Percentiles rank a stretch among this genome's conserved stretches.
These are phyloP conservation scores for Drosophila nr. perissopoda DNA, from an alignment of 2,888 invertebrate species.

Conservation along the genomic window DNA sequence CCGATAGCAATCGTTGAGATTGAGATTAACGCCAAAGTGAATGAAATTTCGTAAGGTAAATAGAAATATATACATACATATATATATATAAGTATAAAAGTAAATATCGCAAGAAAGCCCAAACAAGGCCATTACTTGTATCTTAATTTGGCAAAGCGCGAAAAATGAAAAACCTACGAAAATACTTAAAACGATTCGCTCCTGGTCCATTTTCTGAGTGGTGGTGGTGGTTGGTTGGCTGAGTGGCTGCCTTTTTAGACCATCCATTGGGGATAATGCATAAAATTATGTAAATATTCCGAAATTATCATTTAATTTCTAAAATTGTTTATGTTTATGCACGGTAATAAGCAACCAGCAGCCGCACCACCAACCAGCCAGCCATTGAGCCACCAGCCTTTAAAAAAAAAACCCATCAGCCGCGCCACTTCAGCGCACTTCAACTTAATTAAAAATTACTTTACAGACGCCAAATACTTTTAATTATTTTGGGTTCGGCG, in stretches of 20 bases:
- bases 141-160: slow-evolving; percentile 48
- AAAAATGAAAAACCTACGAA: slow-evolving; percentile 37
- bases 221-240: neutral
- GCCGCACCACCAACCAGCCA: slow-evolving; percentile 14
- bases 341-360: slow-evolving; percentile 72
- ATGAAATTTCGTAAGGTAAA: slow-evolving; percentile 60
- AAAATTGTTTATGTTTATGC: slow-evolving; percentile 79
- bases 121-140: slow-evolving; percentile 21
- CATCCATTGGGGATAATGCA: slow-evolving; percentile 65
- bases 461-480: slow-evolving; percentile 80
- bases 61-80: slow-evolving; percentile 11
- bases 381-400: slow-evolving; percentile 30
- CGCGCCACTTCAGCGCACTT: slow-evolving; percentile 64
- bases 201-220: neutral
- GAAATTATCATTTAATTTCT: slow-evolving; percentile 77
- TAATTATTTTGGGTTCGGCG: slow-evolving; percentile 79
- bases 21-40: slow-evolving; percentile 59
- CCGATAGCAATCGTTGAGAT: slow-evolving; percentile 72
- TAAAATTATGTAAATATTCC: slow-evolving; percentile 77
- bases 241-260: slow-evolving; percentile 22
- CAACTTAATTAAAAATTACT: slow-evolving; percentile 80
- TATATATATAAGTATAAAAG: neutral
- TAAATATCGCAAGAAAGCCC: neutral
- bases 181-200: neutral
- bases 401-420: slow-evolving; percentile 32